Base-by-base conservation (phyloP, 2,113 vertebrate species). In the Oostethus manadensis region DNA sequence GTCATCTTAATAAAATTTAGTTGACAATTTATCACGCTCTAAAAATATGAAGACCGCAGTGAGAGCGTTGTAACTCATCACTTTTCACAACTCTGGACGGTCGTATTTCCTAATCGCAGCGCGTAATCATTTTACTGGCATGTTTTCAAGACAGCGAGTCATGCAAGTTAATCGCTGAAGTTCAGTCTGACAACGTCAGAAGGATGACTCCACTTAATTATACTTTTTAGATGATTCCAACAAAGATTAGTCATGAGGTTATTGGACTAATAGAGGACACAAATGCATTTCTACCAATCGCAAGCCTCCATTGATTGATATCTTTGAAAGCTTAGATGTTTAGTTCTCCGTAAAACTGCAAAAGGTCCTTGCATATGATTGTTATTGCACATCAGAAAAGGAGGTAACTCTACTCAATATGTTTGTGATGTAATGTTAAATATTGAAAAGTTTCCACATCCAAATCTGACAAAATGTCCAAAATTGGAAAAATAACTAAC, bases 1-100 rank as follows among this genome's bases (percentile, higher is more conserved):
- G 35, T 55, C 38, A 55, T 40, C 38, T 18, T 40, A 11, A 21
- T 55, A 40, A 55, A 40, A 55, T 55, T 55, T 55, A 15, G 35
- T 20, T 21, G 29, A 6, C 18, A 11, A 55, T 55, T 55, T 55
- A 55, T 40, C 35, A 55, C 9, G 35, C 53, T 40, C 33, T 55
- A 55, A 55, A 55, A 55, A 21, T 21, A 55, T 40, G 53, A 55
- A 55, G 35, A 40, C 53, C 20, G 18, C 23, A 7, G 17, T 35
- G 53, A 55, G 53, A 55, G 20, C 53, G 4, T 29, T 35, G 20
- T 55, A 55, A 55, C 35, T 55, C 53, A 55, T 11, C 0, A 10
- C 46, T 11, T 17, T 23, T 51, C 8, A 10, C 50, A 15, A 29
- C 53, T 18, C 38, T 18, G 18, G 18, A 20, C 18, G 53, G 29